phyloP scores from a whole-genome alignment of 2,888 invertebrate species.

The Miltochrista miniata region DNA sequence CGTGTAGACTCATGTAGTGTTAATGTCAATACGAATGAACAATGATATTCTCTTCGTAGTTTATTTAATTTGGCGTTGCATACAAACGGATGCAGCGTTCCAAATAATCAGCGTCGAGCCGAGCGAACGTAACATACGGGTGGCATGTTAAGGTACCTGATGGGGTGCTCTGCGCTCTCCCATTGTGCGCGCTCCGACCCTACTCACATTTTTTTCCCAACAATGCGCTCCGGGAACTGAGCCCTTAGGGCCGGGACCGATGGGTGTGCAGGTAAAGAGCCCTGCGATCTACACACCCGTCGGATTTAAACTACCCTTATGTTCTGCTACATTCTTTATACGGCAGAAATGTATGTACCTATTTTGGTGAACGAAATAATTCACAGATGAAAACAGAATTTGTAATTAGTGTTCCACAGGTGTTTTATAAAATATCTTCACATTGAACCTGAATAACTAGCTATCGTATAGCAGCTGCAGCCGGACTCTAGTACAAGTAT shows the following conservation, averaged over 20 bases:
- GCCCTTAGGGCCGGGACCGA: slow-evolving; percentile 51
- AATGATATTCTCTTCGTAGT: slow-evolving; percentile 2
- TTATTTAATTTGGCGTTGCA: slow-evolving; percentile 3
- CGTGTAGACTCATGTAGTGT: no score
- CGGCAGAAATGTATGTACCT: slow-evolving; percentile 14
- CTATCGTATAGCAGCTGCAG: slow-evolving; percentile 59
- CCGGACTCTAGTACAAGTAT: slow-evolving; percentile 16
- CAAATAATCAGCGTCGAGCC: neutral
- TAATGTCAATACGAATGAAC: slow-evolving; percentile 5
- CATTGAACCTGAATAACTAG: slow-evolving; percentile 54
- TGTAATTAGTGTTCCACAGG: neutral
- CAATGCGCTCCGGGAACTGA: slow-evolving; percentile 67
- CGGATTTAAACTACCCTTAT: slow-evolving; percentile 58
- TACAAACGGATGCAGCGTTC: slow-evolving; percentile 24
- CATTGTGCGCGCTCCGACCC: slow-evolving; percentile 75
- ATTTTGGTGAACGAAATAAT: neutral
- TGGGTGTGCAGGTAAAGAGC: slow-evolving; percentile 68
- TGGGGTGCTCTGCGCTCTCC: slow-evolving; percentile 49
- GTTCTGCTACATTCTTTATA: slow-evolving; percentile 51
- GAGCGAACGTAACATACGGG: slow-evolving; percentile 41
- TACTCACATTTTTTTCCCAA: slow-evolving; percentile 75
- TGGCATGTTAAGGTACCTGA: slow-evolving; percentile 44
- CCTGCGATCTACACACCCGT: slow-evolving; percentile 45
- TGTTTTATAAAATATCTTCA: slow-evolving; percentile 34
- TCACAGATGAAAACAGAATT: neutral